Conservation (phyloP, 2,113 vertebrate genomes). For the Chloropsis cyanopogon region DNA sequence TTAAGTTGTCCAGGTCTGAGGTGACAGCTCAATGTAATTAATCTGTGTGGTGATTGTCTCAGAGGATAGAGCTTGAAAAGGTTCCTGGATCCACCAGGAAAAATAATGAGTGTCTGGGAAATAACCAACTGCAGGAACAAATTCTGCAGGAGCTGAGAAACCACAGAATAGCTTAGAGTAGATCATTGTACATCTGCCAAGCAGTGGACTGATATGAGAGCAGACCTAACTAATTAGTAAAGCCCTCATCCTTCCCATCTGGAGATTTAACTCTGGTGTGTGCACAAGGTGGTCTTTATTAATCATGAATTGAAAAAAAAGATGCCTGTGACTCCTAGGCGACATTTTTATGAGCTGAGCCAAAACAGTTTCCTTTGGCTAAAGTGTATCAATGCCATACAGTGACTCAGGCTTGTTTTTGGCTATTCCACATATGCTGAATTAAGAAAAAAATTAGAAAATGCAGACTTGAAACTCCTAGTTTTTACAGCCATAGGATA, state of each 20-base stretch:
- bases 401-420: neutral
- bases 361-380: neutral
- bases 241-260: conserved; percentile 32
- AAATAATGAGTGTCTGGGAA: neutral
- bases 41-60: neutral
- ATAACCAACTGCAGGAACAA: neutral
- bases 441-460: neutral
- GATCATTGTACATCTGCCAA: neutral
- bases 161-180: neutral
- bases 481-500: neutral
- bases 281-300: neutral
- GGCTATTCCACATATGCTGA: neutral
- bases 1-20: neutral
- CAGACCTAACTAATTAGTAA: conserved; percentile 25
- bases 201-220: neutral
- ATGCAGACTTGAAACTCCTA: neutral
- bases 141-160: neutral
- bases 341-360: neutral
- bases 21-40: neutral
- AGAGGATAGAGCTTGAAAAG: neutral
- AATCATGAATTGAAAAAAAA: neutral
- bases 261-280: neutral
- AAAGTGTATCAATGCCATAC: neutral
- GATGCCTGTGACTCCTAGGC: neutral
- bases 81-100: neutral